phyloP scores from a whole-genome alignment of 2,797 vertebrate genomes.

The Lepidocolaptes lacrymiger region DNA sequence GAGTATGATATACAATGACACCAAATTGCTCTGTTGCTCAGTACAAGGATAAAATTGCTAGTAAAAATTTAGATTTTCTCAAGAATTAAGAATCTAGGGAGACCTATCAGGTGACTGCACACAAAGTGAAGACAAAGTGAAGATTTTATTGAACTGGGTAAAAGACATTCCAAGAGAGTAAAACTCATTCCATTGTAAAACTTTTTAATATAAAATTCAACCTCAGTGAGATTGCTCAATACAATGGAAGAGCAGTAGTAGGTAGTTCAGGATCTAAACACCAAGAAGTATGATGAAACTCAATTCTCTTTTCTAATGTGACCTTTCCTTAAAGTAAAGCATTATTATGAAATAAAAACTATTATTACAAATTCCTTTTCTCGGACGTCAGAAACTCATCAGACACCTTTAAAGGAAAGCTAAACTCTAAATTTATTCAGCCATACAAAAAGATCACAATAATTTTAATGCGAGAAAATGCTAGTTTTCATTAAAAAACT shows the following conservation, averaged over 20 bases:
- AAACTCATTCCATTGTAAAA: background rate
- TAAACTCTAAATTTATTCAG: background rate
- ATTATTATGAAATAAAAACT: background rate
- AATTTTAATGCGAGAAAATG: background rate
- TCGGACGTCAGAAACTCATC: background rate
- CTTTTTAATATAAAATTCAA: background rate
- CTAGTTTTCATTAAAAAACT: background rate
- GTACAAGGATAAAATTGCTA: background rate
- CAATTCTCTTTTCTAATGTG: background rate
- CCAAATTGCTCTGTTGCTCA: background rate
- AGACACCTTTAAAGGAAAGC: background rate
- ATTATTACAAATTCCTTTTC: background rate
- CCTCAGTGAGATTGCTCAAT: background rate
- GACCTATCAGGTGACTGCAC: background rate
- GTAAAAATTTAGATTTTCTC: background rate
- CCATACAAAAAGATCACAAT: background rate
- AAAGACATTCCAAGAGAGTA: background rate
- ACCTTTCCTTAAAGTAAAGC: background rate
- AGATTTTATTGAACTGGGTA: background rate
- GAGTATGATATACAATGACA: background rate
- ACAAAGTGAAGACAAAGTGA: background rate
- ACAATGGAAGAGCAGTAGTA: background rate
- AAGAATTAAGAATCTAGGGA: background rate
- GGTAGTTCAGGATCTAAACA: background rate
- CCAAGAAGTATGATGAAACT: background rate